Conservation (phyloP, 2,113 vertebrate genomes). For the Nymphicus hollandicus region DNA sequence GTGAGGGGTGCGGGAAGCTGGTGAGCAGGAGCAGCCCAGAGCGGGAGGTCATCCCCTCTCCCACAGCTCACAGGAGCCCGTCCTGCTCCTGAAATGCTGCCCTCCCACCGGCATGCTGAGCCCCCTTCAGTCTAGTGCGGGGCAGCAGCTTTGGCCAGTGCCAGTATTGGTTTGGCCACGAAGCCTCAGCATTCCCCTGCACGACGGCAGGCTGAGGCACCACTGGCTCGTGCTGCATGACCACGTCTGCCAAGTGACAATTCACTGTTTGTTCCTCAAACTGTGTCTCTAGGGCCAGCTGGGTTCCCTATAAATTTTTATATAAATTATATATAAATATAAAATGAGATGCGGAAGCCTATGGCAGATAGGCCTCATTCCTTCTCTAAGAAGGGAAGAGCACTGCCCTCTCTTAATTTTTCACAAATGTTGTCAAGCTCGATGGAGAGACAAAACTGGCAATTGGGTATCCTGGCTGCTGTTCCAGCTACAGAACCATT, state of each 20-base stretch:
- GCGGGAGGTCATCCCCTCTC: background rate
- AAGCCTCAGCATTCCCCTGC: background rate
- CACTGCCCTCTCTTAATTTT: background rate
- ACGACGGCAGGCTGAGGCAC: background rate
- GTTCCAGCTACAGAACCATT: background rate
- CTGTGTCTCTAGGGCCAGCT: constrained; percentile 16
- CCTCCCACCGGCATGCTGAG: background rate
- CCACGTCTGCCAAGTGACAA: background rate
- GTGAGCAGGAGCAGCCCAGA: background rate
- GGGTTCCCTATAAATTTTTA: constrained; percentile 23
- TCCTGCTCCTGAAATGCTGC: background rate
- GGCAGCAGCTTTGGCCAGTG: background rate
- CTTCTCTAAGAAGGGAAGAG: background rate
- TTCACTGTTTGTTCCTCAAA: background rate
- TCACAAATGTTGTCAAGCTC: background rate
- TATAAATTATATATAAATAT: background rate
- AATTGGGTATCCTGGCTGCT: background rate
- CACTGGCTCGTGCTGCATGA: background rate
- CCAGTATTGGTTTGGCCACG: accelerated
- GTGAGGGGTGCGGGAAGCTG: accelerated
- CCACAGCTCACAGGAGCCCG: background rate
- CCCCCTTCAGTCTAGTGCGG: background rate
- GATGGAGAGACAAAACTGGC: background rate
- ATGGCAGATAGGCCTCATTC: background rate
- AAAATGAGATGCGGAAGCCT: constrained; percentile 29